Conservation (phyloP, 2,113 vertebrate genomes). For the Galemys pyrenaicus region DNA sequence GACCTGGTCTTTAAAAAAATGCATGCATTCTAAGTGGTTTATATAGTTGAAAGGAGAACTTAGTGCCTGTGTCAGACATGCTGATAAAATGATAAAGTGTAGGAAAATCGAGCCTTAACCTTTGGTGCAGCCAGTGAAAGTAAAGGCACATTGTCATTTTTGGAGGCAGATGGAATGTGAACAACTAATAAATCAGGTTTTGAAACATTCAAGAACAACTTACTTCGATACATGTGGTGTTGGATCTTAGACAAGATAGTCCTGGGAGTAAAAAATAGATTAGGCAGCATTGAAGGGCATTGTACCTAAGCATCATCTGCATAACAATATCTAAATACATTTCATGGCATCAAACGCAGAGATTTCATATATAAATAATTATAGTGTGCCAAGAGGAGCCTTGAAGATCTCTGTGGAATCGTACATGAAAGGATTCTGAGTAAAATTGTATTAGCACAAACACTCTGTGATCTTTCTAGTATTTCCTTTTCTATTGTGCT, state of each 20-base stretch:
- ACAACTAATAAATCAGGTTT: slow-evolving; percentile 85
- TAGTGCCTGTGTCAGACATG: slow-evolving; percentile 65
- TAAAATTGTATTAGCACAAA: background rate
- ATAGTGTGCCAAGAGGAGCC: fast-evolving
- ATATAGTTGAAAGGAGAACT: slow-evolving; percentile 70
- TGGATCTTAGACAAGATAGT: slow-evolving; percentile 75
- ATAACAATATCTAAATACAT: slow-evolving; percentile 63
- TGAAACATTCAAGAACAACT: slow-evolving; percentile 84
- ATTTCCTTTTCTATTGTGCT: background rate
- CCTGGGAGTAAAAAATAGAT: slow-evolving; percentile 38
- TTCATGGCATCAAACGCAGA: background rate
- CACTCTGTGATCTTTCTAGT: background rate
- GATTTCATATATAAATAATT: background rate
- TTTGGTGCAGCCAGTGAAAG: slow-evolving; percentile 69
- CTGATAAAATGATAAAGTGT: slow-evolving; percentile 80
- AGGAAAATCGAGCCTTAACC: slow-evolving; percentile 73
- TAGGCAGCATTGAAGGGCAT: slow-evolving; percentile 58
- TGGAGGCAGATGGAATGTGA: slow-evolving; percentile 83
- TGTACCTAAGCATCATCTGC: slow-evolving; percentile 25
- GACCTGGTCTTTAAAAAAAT: background rate
- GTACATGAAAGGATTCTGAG: background rate
- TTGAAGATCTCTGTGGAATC: background rate
- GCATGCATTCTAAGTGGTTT: slow-evolving; percentile 75
- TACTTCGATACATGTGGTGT: slow-evolving; percentile 79
- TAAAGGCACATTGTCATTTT: slow-evolving; percentile 66